Base-by-base conservation (phyloP, 2,113 vertebrate genomes). In the Seriola dumerili region DNA sequence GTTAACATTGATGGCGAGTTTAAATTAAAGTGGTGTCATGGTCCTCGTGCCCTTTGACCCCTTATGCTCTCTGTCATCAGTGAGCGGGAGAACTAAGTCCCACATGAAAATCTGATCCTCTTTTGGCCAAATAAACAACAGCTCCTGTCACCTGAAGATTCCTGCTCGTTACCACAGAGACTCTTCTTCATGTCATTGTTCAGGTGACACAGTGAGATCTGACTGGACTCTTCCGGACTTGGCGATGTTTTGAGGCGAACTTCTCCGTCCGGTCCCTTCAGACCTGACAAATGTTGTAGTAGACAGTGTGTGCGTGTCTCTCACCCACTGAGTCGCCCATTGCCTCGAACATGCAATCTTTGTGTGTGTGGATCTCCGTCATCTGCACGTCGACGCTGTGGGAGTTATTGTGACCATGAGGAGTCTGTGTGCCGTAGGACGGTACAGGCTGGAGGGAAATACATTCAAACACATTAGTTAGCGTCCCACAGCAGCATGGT, bases 271-370 rank as follows among this genome's bases (percentile, higher is more conserved):
- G 4, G 32, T 55, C 44, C 34, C 21, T 2, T 95, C 82, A 96
- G 61, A 96, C 96, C 91, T 96, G 96, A 13, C 96, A 97, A 91
- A 97, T 95, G 92, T 95, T 97, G 14, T 96, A 97, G 44, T 96
- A 96, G 62, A 94, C 91, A 8, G 93, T 96, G 14, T 94, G 94
- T 1, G 89, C 90, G 0, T 92, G 91, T 16, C 85, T 77, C 10
- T 95, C 93, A 0, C 85, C 61, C 16, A 88, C 44, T 0, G 79
- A 84, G 34, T 96, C 95, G 7, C 92, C 93, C 2, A 75, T 75
- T 58, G 91, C 74, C 17, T 95, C 95, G 0, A 92, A 95, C 46
- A 95, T 76, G 0, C 81, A 87, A 25, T 95, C 92, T 81, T 92
- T 95, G 86, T 86, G 89, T 0, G 91, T 84, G 21, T 95, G 94